Conservation (phyloP, 1,140 invertebrate species). For the Chrysomallon squamiferum region DNA sequence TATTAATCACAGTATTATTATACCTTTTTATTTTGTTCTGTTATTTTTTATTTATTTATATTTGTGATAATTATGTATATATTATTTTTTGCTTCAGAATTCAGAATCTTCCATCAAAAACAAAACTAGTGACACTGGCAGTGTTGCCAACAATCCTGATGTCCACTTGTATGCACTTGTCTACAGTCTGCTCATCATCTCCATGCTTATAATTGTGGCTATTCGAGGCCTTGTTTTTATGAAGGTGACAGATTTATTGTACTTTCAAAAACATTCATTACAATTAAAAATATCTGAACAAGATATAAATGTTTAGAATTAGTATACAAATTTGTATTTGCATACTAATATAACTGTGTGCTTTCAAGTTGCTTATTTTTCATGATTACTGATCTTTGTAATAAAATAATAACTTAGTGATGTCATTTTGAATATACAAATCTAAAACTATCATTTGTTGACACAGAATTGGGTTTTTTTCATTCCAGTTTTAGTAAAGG, state of each 20-base stretch:
- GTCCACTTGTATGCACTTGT: conserved; percentile 65
- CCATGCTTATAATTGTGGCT: conserved; percentile 68
- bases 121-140: conserved; percentile 11
- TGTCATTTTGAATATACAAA: too few relatives aligned
- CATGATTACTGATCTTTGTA: too few relatives aligned
- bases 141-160: conserved; percentile 66
- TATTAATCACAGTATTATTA: too few relatives aligned
- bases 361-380: too few relatives aligned
- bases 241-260: conserved; percentile 63
- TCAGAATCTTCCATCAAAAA: neutral
- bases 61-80: neutral
- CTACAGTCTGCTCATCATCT: conserved; percentile 65
- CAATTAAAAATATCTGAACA: too few relatives aligned
- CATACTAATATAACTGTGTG: neutral
- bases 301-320: neutral
- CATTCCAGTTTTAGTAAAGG: too few relatives aligned
- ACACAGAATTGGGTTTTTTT: too few relatives aligned
- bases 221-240: conserved; percentile 69
- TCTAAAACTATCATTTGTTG: too few relatives aligned
- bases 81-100: neutral
- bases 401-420: too few relatives aligned
- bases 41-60: too few relatives aligned
- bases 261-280: too few relatives aligned
- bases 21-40: too few relatives aligned
- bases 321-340: neutral